Percentiles rank a stretch among this genome's conserved stretches.
These are phyloP conservation scores for Ibycter americanus DNA, from an alignment of 2,797 vertebrate genomes.

Conservation along the genomic window DNA sequence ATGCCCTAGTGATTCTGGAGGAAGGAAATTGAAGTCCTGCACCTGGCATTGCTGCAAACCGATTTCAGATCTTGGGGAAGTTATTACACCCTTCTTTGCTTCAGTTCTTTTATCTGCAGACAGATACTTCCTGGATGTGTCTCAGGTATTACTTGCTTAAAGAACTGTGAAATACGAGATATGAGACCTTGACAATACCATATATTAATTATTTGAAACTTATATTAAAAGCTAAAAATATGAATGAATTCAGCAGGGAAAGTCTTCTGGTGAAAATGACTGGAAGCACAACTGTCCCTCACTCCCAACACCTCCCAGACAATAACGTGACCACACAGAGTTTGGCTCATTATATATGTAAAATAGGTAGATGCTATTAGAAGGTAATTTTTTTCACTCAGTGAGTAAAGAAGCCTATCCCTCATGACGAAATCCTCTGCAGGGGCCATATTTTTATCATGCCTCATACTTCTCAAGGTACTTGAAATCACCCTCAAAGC, in stretches of 20 bases:
- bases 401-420: not conserved
- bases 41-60: not conserved
- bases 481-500: not conserved
- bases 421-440: not conserved
- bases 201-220: not conserved
- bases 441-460: not conserved
- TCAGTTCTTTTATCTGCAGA: not conserved
- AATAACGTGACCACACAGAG: not conserved
- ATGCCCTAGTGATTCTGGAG: not conserved
- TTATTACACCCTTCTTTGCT: not conserved
- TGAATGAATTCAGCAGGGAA: not conserved
- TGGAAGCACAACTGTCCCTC: slow-evolving; percentile 4
- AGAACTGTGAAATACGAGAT: not conserved
- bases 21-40: not conserved
- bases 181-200: not conserved
- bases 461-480: not conserved
- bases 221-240: not conserved
- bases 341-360: slow-evolving; percentile 37
- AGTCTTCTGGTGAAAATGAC: not conserved
- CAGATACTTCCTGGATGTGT: not conserved
- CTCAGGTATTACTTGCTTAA: not conserved
- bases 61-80: not conserved
- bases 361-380: slow-evolving; percentile 30
- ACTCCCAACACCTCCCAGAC: not conserved
- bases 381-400: slow-evolving; percentile 11